Percentiles rank a stretch among this genome's conserved stretches.
Conservation (phyloP, 2,888 invertebrate genomes). For the Timema cristinae region DNA sequence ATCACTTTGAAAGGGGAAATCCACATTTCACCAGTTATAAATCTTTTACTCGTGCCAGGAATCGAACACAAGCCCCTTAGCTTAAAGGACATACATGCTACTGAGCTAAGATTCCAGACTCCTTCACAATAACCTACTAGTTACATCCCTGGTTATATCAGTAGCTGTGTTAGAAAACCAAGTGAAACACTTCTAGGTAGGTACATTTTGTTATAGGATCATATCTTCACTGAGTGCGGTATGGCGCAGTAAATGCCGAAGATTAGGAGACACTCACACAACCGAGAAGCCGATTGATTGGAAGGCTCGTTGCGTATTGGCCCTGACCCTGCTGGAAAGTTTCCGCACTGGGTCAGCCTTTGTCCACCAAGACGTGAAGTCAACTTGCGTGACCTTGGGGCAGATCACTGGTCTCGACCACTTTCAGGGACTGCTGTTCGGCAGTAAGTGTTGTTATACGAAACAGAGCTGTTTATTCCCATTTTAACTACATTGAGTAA, state of each 20-base stretch:
- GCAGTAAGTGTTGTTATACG: constrained; percentile 20
- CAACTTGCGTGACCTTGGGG: constrained; percentile 21
- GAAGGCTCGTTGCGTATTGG: constrained; percentile 21
- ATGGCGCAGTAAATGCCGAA: constrained; percentile 24
- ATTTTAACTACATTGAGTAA: too few species aligned
- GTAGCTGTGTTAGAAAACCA: background rate
- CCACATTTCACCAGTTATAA: too few species aligned
- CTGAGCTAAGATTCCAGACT: too few species aligned
- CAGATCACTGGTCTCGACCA: constrained; percentile 26
- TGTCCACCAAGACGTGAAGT: constrained; percentile 21
- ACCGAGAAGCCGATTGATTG: constrained; percentile 21
- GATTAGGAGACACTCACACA: constrained; percentile 17
- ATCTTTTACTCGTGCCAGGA: too few species aligned
- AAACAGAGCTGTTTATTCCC: too few species aligned
- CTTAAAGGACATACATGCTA: too few species aligned
- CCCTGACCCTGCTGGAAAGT: constrained; percentile 20
- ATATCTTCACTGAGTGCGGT: constrained; percentile 24
- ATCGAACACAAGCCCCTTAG: too few species aligned
- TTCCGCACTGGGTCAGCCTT: constrained; percentile 22
- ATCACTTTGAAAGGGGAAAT: too few species aligned
- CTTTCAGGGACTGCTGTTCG: constrained; percentile 24
- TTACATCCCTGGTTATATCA: background rate
- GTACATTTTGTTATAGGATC: constrained; percentile 18
- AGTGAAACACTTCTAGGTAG: background rate
- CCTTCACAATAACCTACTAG: background rate